Conservation (phyloP, 2,888 invertebrate genomes). For the Baccha elongata region DNA sequence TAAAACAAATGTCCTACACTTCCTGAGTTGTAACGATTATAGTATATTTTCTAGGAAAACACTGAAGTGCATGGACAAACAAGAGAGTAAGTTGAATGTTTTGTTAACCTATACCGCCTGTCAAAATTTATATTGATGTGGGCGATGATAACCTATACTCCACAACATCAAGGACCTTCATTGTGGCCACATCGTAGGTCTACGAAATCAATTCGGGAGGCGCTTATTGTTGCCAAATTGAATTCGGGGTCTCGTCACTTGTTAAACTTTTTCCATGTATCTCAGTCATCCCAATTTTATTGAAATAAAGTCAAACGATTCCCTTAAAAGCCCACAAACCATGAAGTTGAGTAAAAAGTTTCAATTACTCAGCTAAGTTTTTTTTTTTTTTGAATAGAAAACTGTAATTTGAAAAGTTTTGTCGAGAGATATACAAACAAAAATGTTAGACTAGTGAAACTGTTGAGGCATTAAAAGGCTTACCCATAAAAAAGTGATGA, state of each 20-base stretch:
- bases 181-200: not conserved
- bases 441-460: not conserved
- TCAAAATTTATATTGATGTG: too few relatives aligned
- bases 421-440: not conserved
- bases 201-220: not conserved
- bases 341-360: not conserved
- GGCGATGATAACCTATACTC: too few relatives aligned
- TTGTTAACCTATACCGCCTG: too few relatives aligned
- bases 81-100: too few relatives aligned
- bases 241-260: not conserved
- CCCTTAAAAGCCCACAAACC: not conserved
- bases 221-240: not conserved
- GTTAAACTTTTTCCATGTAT: not conserved
- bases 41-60: too few relatives aligned
- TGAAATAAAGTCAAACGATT: not conserved
- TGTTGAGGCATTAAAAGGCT: not conserved
- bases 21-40: too few relatives aligned
- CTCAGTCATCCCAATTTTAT: not conserved
- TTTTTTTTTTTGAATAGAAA: not conserved
- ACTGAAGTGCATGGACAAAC: too few relatives aligned
- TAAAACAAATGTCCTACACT: too few relatives aligned
- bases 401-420: slow-evolving; percentile 7
- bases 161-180: too few relatives aligned
- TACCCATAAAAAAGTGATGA: too few relatives aligned
- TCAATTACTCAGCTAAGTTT: not conserved